Base-by-base conservation (phyloP, 1,140 invertebrate species). In the Apis florea region DNA sequence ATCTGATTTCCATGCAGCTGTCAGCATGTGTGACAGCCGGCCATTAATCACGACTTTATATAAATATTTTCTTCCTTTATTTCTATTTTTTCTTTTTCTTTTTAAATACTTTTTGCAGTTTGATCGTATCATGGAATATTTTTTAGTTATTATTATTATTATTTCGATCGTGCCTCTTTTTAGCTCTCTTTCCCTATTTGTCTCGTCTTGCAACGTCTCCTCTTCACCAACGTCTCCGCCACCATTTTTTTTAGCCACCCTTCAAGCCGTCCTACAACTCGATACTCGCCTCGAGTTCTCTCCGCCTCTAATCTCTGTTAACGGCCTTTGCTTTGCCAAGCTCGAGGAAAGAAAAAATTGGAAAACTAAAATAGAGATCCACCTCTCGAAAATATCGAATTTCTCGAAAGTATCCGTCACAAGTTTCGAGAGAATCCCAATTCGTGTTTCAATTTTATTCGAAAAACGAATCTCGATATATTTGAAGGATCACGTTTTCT, bases 1-100 rank as follows among this genome's bases (percentile, higher is more conserved):
- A 59, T 92, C 88, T 90, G 90, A 90, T 90, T 90, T 90, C 89
- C 90, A 91, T 91, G 91, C 90, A 90, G 88, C 89, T 91, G 90
- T 91, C 90, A 90, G 90, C 86, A 81, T 87, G 83, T 64, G 87
- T 90, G 89, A 92, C 90, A 92, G 90, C 86, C 88, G 85, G 81
- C 74, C 70, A 58, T 84, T 51, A 56, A 53, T 67, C 61, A 26
- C n/a, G 49, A 67, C 64, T 63, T 17, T 26, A 13, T 26, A 24
- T 51, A 51, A 24, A 31, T 26, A 26, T 9, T 53, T 19, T 49
- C 24, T 73, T 79, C 21, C 12, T 68, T 66, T 58, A 56, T 72
- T 58, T 21, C 19, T 21, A 24, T 67, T 72, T n/a, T 54, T 51
- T 26, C 26, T 21, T 64, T 73, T 73, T 56, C n/a, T 19, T 51